Base-by-base conservation (phyloP, 2,113 vertebrate species). In the Indri indri region DNA sequence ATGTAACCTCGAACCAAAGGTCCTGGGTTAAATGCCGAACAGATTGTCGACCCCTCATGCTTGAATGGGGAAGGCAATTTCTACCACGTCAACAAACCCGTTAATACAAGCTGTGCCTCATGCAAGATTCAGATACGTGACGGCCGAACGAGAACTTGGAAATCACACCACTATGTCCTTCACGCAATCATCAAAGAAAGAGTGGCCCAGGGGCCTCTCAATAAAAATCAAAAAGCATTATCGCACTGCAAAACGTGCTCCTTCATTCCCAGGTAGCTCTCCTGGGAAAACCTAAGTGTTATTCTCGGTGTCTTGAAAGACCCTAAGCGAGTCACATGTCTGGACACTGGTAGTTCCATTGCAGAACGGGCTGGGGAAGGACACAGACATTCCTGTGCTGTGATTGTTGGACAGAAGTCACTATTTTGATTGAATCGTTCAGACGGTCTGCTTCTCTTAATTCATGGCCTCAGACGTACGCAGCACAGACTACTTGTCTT, bases 401-500 rank as follows among this genome's bases (percentile, higher is more conserved):
- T 18, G 5, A 2, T 0, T 3, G 8, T 50, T 0, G 1, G 25
- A 32, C 27, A 8, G 14, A n/a, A 47, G 50, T 20, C 32, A 3
- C 12, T 4, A 18, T 34, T 47, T 25, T 8, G 37, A 59, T 4
- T 8, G 34, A 73, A 32, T 0, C 1, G 30, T 8, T 34, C 25
- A 25, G 57, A 52, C 0, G 2, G 47, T 27, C 32, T 18, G 27
- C 32, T 20, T 8, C 71, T 61, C 13, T 6, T n/a, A 14, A 80
- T 52, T 18, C 84, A 42, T 52, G 45, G 8, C 18, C 0, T 30
- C 54, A 68, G 85, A 96, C 90, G 68, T 8, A 14, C n/a, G 85
- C 82, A 77, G 92, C 96, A 50, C 90, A 61, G 80, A 16, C 57
- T 63, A 86, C 91, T 86, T 34, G 1, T 81, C 95, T 83, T 92